Evolutionary conservation across 2,113 vertebrate species (phyloP).

Genomic region (Prolemur simus): DNA sequence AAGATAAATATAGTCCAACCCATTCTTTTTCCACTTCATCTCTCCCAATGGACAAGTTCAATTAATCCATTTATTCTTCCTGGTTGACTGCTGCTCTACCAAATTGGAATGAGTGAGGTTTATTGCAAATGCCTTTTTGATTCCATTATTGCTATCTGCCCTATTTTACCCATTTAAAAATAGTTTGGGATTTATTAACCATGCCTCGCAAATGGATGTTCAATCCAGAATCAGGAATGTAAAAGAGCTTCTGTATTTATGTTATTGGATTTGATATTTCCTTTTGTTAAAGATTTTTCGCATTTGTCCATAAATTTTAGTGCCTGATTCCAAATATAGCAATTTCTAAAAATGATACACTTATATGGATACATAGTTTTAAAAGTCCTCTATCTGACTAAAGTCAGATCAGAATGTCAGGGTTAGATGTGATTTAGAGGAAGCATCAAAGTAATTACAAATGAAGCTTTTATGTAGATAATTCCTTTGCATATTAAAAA

Average conservation of each 20-base stretch:
- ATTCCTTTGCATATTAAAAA: not conserved
- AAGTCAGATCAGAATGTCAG: slow-evolving; percentile 35
- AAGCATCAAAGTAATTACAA: slow-evolving; percentile 33
- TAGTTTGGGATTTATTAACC: slow-evolving; percentile 60
- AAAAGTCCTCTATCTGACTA: not conserved
- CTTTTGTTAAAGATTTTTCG: slow-evolving; percentile 52
- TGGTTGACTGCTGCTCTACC: slow-evolving; percentile 73
- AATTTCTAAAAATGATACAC: slow-evolving; percentile 25
- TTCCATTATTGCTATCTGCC: slow-evolving; percentile 62
- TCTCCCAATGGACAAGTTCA: slow-evolving; percentile 71
- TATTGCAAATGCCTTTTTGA: slow-evolving; percentile 67
- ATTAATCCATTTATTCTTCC: slow-evolving; percentile 75
- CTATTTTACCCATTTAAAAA: slow-evolving; percentile 74
- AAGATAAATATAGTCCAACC: slow-evolving; percentile 66
- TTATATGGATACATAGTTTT: not conserved
- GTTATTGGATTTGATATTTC: slow-evolving; percentile 63
- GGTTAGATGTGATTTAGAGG: not conserved
- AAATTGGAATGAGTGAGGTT: slow-evolving; percentile 72
- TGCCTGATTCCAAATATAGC: not conserved
- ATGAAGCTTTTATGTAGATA: not conserved
- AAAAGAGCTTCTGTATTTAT: slow-evolving; percentile 72
- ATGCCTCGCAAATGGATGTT: slow-evolving; percentile 62
- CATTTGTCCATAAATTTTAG: slow-evolving; percentile 50
- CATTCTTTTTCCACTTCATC: slow-evolving; percentile 54
- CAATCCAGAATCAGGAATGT: slow-evolving; percentile 55